Base-by-base conservation (phyloP, 2,113 vertebrate species). In the Scortum barcoo region DNA sequence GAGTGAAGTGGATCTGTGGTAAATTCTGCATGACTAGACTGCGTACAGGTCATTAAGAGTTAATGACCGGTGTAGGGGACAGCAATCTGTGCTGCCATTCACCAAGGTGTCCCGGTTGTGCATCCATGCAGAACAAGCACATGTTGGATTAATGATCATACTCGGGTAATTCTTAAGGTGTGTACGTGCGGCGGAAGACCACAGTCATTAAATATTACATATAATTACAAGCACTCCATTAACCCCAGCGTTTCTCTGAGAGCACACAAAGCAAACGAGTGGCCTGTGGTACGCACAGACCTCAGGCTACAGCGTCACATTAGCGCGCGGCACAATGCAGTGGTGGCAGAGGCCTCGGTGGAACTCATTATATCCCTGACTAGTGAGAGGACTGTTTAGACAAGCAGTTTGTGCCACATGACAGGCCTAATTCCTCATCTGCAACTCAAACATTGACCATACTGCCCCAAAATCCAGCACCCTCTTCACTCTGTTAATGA, bases 151-250 rank as follows among this genome's bases (percentile, higher is more conserved):
- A 91, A 89, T 85, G 63, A 85, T 67, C 63, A 54, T 24, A 54
- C 58, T 72, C 19, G 8, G 10, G 17, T 83, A 86, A 86, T 91
- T 86, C 84, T 81, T 63, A 83, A 86, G 48, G 77, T 83, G 60
- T 86, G 78, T 72, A 53, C 62, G 76, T 57, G 70, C 17, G 2
- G n/a, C 68, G 36, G 22, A 65, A 28, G 51, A 50, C 66, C n/a
- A 74, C 58, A 76, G 66, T 87, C 79, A 88, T 93, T 89, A 88
- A 79, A 78, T 85, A 85, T 85, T 78, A 83, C 76, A 84, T 88
- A 68, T 80, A 86, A 91, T 91, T 87, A 92, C 84, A 88, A 85
- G 81, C 53, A 66, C 70, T 81, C 68, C 72, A 90, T 93, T 91
- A 92, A 90, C 79, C 85, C 66, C 51, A 36, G 5, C 22, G 2